These are phyloP conservation scores for Scartelaos histophorus DNA, from an alignment of 2,113 vertebrate genomes.

Conservation along the genomic window DNA sequence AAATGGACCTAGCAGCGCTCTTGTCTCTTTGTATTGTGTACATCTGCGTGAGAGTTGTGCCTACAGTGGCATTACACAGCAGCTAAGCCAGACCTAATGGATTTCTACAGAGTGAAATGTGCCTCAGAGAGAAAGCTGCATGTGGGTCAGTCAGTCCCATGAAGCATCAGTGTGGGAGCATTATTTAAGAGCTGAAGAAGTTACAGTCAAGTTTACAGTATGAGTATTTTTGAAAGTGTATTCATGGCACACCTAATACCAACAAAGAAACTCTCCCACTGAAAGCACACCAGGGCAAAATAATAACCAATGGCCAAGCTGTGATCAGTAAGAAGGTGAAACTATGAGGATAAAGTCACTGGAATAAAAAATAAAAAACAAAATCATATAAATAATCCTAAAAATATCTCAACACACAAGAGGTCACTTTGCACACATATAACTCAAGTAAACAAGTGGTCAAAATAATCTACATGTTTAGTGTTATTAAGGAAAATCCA, in stretches of 20 bases:
- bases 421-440: no score
- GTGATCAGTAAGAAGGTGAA: neutral
- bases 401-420: neutral
- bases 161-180: slow-evolving; percentile 6
- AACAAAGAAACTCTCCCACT: neutral
- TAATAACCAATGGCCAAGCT: neutral
- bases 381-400: neutral
- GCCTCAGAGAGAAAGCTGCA: slow-evolving; percentile 21
- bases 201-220: neutral
- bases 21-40: slow-evolving; percentile 9
- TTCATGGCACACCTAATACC: neutral
- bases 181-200: neutral
- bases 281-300: no score
- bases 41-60: slow-evolving; percentile 6
- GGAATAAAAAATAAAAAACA: neutral
- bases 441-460: no score
- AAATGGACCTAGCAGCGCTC: slow-evolving; percentile 26
- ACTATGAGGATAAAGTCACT: neutral
- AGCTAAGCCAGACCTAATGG: slow-evolving; percentile 33
- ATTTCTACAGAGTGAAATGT: slow-evolving; percentile 15
- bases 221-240: neutral
- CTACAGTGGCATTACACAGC: slow-evolving; percentile 15
- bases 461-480: no score
- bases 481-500: no score
- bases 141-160: slow-evolving; percentile 41